phyloP scores from a whole-genome alignment of 2,888 invertebrate species.

The Caenorhabditis sp. region DNA sequence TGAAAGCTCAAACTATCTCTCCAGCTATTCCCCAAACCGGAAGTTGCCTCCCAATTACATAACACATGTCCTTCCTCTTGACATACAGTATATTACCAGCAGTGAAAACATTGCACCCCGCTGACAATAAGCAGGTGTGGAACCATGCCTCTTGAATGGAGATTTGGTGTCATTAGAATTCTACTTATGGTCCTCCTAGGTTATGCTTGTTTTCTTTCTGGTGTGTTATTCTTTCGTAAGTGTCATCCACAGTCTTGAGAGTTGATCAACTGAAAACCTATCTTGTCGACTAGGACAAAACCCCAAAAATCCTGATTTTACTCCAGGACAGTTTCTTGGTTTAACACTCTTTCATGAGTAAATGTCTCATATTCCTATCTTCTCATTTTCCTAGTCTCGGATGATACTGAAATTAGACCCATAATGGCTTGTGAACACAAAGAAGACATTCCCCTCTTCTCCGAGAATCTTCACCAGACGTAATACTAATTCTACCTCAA shows the following conservation, averaged over 20 bases:
- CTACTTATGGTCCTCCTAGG: neutral
- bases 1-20: neutral
- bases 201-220: neutral
- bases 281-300: neutral
- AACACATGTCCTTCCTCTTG: slow-evolving; percentile 15
- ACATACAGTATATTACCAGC: neutral
- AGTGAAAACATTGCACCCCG: slow-evolving; percentile 44
- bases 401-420: neutral
- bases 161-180: slow-evolving; percentile 15
- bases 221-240: neutral
- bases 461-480: neutral
- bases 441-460: neutral
- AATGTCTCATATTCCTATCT: neutral
- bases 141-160: slow-evolving; percentile 30
- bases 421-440: neutral
- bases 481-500: too few relatives aligned
- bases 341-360: too few relatives aligned
- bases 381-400: neutral
- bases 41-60: slow-evolving; percentile 32
- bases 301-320: too few relatives aligned
- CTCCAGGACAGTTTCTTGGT: neutral
- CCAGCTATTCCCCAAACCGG: neutral
- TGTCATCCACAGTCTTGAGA: neutral
- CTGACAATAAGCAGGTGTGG: slow-evolving; percentile 61
- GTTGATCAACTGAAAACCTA: too few relatives aligned